Percentiles rank a stretch among this genome's conserved stretches.
Evolutionary conservation across 2,888 invertebrate species (phyloP).

Genomic region (Lithophane semibrunnea): DNA sequence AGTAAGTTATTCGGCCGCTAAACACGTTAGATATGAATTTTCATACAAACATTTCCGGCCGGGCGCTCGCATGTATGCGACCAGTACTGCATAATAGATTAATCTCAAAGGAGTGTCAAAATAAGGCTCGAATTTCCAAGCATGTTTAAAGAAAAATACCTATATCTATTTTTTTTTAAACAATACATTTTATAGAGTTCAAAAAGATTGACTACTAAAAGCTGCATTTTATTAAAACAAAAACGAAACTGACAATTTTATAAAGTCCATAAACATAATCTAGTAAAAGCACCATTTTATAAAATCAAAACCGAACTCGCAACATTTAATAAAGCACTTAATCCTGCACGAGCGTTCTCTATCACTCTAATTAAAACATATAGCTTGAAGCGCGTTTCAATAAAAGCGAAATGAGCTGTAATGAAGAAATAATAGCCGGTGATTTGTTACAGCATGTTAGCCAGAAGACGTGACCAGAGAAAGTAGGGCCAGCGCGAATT

Average conservation of each 20-base stretch:
- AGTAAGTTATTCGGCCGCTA: no score
- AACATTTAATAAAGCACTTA: conserved; percentile 34
- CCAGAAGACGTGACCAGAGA: conserved; percentile 78
- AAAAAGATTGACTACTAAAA: background rate
- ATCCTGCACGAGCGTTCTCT: conserved; percentile 9
- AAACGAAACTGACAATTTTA: background rate
- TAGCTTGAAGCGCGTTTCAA: conserved; percentile 55
- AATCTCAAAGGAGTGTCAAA: no score
- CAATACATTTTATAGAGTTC: background rate
- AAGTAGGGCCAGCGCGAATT: conserved; percentile 79
- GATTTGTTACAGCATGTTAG: conserved; percentile 69
- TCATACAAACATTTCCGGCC: no score
- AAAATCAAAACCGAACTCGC: background rate
- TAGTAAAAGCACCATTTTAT: background rate
- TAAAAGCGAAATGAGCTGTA: conserved; percentile 55
- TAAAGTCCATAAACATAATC: background rate
- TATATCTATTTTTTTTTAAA: background rate
- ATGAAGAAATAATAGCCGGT: conserved; percentile 63
- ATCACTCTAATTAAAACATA: conserved; percentile 55
- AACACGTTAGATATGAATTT: no score
- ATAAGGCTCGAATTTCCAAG: no score
- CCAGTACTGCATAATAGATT: no score
- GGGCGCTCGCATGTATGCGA: no score
- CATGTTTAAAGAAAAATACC: no score
- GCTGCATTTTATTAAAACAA: background rate